These are phyloP conservation scores for Merops nubicus DNA, from an alignment of 2,113 vertebrate species.

Conservation along the genomic window DNA sequence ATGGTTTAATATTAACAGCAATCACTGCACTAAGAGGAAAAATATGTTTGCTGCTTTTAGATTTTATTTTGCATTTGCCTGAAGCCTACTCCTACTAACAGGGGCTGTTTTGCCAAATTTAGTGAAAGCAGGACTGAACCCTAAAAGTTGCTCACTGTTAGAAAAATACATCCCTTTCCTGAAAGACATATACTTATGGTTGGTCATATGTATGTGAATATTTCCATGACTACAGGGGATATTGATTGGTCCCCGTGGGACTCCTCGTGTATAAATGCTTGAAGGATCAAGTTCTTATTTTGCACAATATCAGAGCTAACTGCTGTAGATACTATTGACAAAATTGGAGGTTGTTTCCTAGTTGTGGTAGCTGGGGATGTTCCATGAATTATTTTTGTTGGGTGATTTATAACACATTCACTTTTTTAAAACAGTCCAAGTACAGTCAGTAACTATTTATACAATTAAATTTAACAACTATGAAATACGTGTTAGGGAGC, in stretches of 20 bases:
- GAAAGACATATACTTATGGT: background rate
- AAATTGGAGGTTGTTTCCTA: background rate
- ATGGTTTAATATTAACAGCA: constrained; percentile 11
- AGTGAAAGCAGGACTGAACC: background rate
- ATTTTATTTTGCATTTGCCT: background rate
- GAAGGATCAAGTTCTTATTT: constrained; percentile 51
- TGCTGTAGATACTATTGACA: constrained; percentile 17
- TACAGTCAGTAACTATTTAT: constrained; percentile 31
- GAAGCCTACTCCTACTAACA: background rate
- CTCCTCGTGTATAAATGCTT: background rate
- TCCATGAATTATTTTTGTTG: background rate
- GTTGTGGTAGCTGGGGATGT: background rate
- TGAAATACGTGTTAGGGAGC: constrained; percentile 5
- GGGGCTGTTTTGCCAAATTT: background rate
- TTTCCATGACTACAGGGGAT: constrained; percentile 8
- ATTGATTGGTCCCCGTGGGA: constrained; percentile 25
- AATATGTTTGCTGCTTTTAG: background rate
- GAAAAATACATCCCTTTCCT: background rate
- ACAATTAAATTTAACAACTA: constrained; percentile 41
- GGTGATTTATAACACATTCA: background rate
- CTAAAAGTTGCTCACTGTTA: background rate
- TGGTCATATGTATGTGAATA: background rate
- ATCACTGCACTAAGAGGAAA: background rate
- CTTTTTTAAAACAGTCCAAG: constrained; percentile 13
- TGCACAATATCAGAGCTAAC: constrained; percentile 42